Evolutionary conservation across 1,140 invertebrate species (phyloP), one percentile per base, ranked within the genome.

Genomic region (Diachasmimorpha longicaudata): DNA sequence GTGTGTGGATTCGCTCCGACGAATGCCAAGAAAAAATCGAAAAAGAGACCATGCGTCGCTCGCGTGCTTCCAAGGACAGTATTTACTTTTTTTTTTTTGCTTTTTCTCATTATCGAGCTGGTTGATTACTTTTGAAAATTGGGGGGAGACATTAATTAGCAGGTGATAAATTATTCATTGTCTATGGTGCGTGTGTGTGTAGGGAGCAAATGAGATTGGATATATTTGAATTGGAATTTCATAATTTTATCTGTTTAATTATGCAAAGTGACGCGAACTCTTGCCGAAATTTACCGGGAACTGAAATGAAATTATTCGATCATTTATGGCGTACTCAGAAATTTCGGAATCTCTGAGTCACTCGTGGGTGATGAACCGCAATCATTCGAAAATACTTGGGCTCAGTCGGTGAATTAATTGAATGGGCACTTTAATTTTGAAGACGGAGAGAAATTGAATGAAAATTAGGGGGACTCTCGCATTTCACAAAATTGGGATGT

Each of bases 11-110:
- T 63, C 58, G 5, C 16, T 31, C 23, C 58, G 21, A 63, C 58
- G 58, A 63, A n/a, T 31, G 8, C 11, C 58, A 23, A 63, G 8
- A 25, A 63, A 58, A 13, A 58, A 3, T 2, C 52, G 48, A 52
- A 52, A 63, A 31, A 63, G 19, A 31, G 14, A 63, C 3, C 19
- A 63, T 31, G 58, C 58, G 58, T 63, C 23, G 19, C 58, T 63
- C 58, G 58, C 58, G 58, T 63, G 58, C 58, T 63, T 63, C 58
- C 58, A 63, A 63, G 58, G 58, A 63, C 58, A 63, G 4, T 63
- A 1, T 25, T 25, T 13, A 63, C 19, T 19, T 25, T 63, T 63
- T 21, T 58, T 5, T 63, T 14, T 25, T 63, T 10, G 19, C 9
- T 58, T 63, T 63, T 14, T 63, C 23, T 63, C 23, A 25, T 63